phyloP scores from a whole-genome alignment of 2,113 vertebrate genomes.

The Aythya baeri region DNA sequence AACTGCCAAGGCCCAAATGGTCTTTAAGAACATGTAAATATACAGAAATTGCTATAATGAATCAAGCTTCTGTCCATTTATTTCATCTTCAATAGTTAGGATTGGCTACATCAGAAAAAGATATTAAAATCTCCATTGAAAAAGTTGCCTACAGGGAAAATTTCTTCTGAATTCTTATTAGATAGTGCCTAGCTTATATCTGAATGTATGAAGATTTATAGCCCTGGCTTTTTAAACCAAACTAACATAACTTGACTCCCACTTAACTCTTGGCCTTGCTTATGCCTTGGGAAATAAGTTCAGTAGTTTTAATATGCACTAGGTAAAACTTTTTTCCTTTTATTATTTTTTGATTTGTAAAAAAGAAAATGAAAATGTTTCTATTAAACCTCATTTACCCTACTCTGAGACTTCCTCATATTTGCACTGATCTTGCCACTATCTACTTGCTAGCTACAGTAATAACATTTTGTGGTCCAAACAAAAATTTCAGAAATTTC shows the following conservation, averaged over 20 bases:
- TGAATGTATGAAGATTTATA: constrained; percentile 29
- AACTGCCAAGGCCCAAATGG: not conserved
- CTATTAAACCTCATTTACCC: not conserved
- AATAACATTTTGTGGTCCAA: not conserved
- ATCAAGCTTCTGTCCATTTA: not conserved
- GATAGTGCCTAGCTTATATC: not conserved
- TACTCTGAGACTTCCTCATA: not conserved
- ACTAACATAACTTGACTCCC: not conserved
- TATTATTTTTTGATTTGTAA: not conserved
- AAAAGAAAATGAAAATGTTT: not conserved
- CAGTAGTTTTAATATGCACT: not conserved
- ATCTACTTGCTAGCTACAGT: not conserved
- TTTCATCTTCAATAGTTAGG: not conserved
- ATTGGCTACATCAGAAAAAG: not conserved
- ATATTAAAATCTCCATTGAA: not conserved
- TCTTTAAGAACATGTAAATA: constrained; percentile 17
- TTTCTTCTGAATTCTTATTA: constrained; percentile 35
- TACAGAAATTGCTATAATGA: not conserved
- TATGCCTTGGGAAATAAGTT: not conserved
- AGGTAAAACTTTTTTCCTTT: not conserved
- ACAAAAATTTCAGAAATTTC: not conserved
- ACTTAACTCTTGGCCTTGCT: constrained; percentile 1
- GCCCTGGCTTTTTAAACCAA: constrained; percentile 3
- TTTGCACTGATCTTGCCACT: not conserved
- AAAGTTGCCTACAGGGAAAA: constrained; percentile 20